phyloP scores from a whole-genome alignment of 2,888 invertebrate genomes.

The Oxycera nigricornis region DNA sequence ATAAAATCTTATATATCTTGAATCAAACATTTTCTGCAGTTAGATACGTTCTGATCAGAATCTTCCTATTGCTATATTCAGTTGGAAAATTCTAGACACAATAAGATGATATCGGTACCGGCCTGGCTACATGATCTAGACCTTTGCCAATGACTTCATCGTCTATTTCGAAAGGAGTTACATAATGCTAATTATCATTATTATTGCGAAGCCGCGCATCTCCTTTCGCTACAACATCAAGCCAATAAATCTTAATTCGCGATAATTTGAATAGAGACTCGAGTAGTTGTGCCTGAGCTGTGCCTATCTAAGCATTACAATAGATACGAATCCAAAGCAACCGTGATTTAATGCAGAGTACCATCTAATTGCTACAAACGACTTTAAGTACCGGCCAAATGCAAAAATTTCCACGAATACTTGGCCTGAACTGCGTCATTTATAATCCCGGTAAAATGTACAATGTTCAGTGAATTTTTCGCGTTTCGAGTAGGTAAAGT shows the following conservation, averaged over 20 bases:
- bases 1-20: no score
- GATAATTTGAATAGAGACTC: slow-evolving; percentile 16
- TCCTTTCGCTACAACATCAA: neutral
- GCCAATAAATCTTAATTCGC: slow-evolving; percentile 26
- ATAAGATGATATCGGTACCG: slow-evolving; percentile 6
- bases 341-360: neutral
- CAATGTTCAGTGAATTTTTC: neutral
- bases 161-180: neutral
- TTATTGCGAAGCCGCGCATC: neutral
- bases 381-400: neutral
- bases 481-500: neutral
- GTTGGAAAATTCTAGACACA: slow-evolving; percentile 5
- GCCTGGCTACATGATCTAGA: neutral
- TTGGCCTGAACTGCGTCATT: neutral
- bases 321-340: neutral
- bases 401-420: neutral
- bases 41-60: no score
- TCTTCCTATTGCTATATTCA: no score
- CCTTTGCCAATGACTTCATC: slow-evolving; percentile 5
- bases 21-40: no score
- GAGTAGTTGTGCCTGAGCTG: neutral
- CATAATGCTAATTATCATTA: neutral
- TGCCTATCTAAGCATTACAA: neutral
- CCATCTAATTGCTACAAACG: neutral
- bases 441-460: neutral